phyloP scores from a whole-genome alignment of 2,797 vertebrate species.

The Pelobates cultripes region DNA sequence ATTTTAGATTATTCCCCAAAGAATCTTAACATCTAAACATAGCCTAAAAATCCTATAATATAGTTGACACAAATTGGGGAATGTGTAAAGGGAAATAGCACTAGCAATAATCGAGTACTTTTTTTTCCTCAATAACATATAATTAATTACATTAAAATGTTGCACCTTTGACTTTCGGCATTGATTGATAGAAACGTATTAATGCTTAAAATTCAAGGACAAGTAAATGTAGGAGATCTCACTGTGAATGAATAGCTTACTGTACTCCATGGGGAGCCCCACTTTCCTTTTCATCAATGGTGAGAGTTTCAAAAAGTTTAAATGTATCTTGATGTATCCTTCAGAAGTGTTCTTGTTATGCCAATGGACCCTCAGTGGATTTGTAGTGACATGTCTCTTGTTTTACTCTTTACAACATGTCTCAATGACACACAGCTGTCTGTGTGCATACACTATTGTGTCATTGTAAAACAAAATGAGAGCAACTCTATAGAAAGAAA shows the following conservation, averaged over 20 bases:
- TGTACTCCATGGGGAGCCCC: background rate
- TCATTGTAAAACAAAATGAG: background rate
- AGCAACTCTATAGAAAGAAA: too few species aligned
- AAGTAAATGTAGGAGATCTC: background rate
- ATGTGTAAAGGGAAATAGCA: too few species aligned
- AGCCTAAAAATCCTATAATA: too few species aligned
- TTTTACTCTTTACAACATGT: slow-evolving; percentile 7
- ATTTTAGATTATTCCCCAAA: too few species aligned
- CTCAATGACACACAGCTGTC: background rate
- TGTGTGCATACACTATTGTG: background rate
- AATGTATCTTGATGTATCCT: background rate
- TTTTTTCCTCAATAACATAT: too few species aligned
- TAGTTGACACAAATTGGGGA: too few species aligned
- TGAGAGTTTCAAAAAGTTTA: slow-evolving; percentile 3
- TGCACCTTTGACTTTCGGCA: too few species aligned
- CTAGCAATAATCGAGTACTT: too few species aligned
- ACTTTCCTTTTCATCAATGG: slow-evolving; percentile 4
- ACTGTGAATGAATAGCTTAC: background rate
- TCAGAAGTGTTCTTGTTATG: slow-evolving; percentile 2
- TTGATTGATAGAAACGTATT: background rate
- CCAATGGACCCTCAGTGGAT: background rate
- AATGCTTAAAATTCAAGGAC: slow-evolving; percentile 33
- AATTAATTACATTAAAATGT: too few species aligned
- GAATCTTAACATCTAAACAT: too few species aligned
- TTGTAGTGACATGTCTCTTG: slow-evolving; percentile 6